Percentiles rank a stretch among this genome's conserved stretches.
phyloP scores from a whole-genome alignment of 2,113 vertebrate genomes.

The Electrona antarctica region DNA sequence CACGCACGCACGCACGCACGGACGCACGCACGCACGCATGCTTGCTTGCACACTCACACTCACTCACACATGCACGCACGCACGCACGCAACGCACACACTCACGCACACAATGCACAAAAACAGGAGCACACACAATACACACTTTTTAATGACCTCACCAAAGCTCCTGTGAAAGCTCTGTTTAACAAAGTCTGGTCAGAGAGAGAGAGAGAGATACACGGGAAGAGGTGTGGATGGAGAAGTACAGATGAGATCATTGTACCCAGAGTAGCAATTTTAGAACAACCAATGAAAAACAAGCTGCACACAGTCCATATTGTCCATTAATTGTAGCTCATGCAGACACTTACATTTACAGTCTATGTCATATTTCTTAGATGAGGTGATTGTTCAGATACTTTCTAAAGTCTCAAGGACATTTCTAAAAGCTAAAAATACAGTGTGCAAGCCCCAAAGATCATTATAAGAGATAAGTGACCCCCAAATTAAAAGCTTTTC shows the following conservation, averaged over 20 bases:
- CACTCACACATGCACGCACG: conserved; percentile 14
- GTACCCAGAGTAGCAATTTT: conserved; percentile 42
- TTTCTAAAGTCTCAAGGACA: background rate
- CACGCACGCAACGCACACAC: background rate
- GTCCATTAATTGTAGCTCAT: conserved; percentile 42
- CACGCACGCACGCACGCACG: background rate
- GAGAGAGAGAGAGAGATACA: conserved; percentile 34
- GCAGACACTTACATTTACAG: conserved; percentile 24
- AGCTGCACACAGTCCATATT: conserved; percentile 2
- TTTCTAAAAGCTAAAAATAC: no score
- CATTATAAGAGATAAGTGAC: background rate
- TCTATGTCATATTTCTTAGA: conserved; percentile 28
- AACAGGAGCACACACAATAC: conserved; percentile 19
- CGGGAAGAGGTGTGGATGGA: background rate
- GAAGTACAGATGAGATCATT: conserved; percentile 54
- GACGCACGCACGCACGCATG: background rate
- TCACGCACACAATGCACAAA: conserved; percentile 6
- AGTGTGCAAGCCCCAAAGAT: no score
- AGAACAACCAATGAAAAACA: conserved; percentile 26
- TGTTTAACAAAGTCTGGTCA: conserved; percentile 51
- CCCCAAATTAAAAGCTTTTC: background rate
- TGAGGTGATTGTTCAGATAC: background rate
- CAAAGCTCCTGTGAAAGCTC: conserved; percentile 45
- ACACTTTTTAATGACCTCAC: conserved; percentile 42
- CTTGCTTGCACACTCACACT: conserved; percentile 10